phyloP scores from a whole-genome alignment of 92 coral and sea anemone species.

The Anthopleura xanthogrammica region DNA sequence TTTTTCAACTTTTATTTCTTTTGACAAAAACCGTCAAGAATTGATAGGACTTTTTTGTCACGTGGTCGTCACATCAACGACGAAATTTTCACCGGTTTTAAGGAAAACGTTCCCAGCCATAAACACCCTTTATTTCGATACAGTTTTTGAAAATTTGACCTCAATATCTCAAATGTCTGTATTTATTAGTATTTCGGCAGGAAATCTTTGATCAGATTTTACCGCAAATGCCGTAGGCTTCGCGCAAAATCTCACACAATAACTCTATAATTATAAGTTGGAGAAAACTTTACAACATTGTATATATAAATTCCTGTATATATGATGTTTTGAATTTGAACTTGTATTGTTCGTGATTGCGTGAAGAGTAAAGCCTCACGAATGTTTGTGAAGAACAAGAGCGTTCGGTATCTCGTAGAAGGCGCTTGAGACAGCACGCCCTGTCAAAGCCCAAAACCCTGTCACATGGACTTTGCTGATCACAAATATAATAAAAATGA shows the following conservation, averaged over 20 bases:
- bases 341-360: neutral
- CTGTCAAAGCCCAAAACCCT: neutral
- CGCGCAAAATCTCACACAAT: neutral
- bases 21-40: neutral
- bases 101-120: neutral
- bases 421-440: neutral
- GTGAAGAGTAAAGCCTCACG: neutral
- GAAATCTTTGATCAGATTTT: neutral
- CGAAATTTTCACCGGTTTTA: too few relatives aligned
- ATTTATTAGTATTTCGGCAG: neutral
- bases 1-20: neutral
- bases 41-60: neutral
- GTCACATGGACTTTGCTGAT: neutral
- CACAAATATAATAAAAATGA: neutral
- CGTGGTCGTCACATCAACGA: neutral
- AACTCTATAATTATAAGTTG: neutral
- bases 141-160: neutral
- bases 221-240: neutral
- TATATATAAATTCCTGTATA: neutral
- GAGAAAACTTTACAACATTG: neutral
- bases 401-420: neutral
- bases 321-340: neutral
- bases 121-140: neutral
- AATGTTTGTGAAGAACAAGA: neutral
- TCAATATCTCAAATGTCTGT: neutral